These are phyloP conservation scores for Amphiprion percula DNA, from an alignment of 2,113 vertebrate species.

Conservation along the genomic window DNA sequence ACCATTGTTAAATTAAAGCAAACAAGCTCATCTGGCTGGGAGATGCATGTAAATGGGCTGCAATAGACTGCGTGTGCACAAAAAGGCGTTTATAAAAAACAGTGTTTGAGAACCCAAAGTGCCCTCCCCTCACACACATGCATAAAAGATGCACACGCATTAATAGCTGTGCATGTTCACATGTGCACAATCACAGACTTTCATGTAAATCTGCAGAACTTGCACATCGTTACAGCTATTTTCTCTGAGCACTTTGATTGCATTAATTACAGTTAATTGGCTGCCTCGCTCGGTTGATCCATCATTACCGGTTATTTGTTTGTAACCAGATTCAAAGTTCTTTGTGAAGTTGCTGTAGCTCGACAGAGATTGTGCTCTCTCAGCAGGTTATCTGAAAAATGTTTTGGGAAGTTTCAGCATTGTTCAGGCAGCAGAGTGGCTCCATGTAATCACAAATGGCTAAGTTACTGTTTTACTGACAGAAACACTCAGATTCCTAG, in stretches of 20 bases:
- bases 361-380: slow-evolving; percentile 59
- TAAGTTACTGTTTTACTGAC: slow-evolving; percentile 82
- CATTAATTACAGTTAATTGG: slow-evolving; percentile 79
- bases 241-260: slow-evolving; percentile 76
- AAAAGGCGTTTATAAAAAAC: slow-evolving; percentile 53
- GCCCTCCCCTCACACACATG: neutral
- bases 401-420: slow-evolving; percentile 60
- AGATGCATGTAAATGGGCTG: slow-evolving; percentile 62
- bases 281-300: slow-evolving; percentile 64
- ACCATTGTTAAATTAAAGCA: slow-evolving; percentile 71
- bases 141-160: slow-evolving; percentile 10
- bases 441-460: slow-evolving; percentile 79
- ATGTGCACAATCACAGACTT: slow-evolving; percentile 55
- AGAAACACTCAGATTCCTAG: slow-evolving; percentile 76
- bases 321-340: slow-evolving; percentile 67
- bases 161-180: slow-evolving; percentile 36
- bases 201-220: slow-evolving; percentile 61
- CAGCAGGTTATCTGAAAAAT: slow-evolving; percentile 65
- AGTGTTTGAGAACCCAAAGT: slow-evolving; percentile 15
- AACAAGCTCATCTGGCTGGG: slow-evolving; percentile 66
- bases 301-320: slow-evolving; percentile 77
- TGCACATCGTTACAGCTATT: slow-evolving; percentile 68
- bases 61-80: slow-evolving; percentile 45
- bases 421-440: slow-evolving; percentile 64
- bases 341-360: slow-evolving; percentile 55